Evolutionary conservation across 1,140 invertebrate species (phyloP).

Genomic region (Spodoptera litura): DNA sequence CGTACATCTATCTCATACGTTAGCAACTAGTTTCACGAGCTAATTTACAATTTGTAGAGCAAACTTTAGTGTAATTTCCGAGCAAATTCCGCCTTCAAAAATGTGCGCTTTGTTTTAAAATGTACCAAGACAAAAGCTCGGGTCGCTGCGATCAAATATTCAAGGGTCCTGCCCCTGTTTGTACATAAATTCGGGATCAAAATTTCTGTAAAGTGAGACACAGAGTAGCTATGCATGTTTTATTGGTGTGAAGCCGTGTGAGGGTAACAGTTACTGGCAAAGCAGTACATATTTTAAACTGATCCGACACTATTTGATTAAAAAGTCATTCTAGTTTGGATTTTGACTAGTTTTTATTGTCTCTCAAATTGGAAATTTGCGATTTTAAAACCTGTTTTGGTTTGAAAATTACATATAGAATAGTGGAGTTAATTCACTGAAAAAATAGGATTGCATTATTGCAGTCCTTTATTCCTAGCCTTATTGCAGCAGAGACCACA

Average conservation of each 20-base stretch:
- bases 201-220: constrained; percentile 35
- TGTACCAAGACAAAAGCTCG: constrained; percentile 43
- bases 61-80: too few species aligned
- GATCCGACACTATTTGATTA: constrained; percentile 12
- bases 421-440: too few species aligned
- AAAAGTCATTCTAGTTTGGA: background rate
- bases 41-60: too few species aligned
- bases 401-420: too few species aligned
- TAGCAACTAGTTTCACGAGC: too few species aligned
- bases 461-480: too few species aligned
- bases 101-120: constrained; percentile 43
- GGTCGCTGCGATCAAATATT: constrained; percentile 24
- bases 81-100: background rate
- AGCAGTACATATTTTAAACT: constrained; percentile 28
- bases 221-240: constrained; percentile 30
- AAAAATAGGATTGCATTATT: too few species aligned
- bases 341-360: background rate
- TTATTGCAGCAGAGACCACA: too few species aligned
- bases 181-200: constrained; percentile 45
- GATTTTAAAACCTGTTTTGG: too few species aligned
- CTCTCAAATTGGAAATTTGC: too few species aligned
- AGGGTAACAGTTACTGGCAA: background rate
- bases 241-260: constrained; percentile 4
- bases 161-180: constrained; percentile 5
- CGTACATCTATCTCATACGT: too few species aligned